Percentiles rank a stretch among this genome's conserved stretches.
Conservation (phyloP, 2,888 invertebrate species). For the Dasypolia templi region DNA sequence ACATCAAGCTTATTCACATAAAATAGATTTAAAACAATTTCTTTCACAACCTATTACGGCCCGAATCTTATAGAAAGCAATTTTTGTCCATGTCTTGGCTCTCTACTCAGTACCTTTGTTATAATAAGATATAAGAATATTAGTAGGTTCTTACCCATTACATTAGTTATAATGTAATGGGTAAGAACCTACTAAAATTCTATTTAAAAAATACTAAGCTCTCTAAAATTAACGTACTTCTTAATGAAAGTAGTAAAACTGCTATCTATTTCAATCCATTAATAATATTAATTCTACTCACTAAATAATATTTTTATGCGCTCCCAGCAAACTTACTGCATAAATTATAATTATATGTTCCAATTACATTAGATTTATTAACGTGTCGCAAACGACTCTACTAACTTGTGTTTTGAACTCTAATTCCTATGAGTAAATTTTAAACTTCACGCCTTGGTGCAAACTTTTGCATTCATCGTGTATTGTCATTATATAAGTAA, state of each 20-base stretch:
- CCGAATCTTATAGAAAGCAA: not conserved
- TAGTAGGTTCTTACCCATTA: too few species aligned
- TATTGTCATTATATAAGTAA: not conserved
- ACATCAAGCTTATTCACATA: not conserved
- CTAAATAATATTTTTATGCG: conserved; percentile 52
- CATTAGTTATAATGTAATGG: too few species aligned
- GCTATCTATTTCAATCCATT: conserved; percentile 49
- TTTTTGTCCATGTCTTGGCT: not conserved
- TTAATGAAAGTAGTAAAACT: conserved; percentile 18
- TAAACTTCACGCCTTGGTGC: not conserved
- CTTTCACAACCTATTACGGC: not conserved
- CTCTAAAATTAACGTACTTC: conserved; percentile 7
- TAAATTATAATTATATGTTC: conserved; percentile 41
- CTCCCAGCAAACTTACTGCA: conserved; percentile 36
- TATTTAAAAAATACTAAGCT: not conserved
- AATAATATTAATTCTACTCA: conserved; percentile 34
- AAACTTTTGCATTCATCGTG: not conserved
- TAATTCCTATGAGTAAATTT: not conserved
- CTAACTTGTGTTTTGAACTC: not conserved
- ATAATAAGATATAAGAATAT: too few species aligned
- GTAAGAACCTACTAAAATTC: not conserved
- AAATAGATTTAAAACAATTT: too few species aligned
- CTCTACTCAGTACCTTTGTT: not conserved
- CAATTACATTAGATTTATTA: conserved; percentile 59
- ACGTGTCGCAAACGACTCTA: conserved; percentile 4